Evolutionary conservation across 53 echinoderm and acorn worm genomes (phyloP).

Genomic region (Actinopyga echinites): DNA sequence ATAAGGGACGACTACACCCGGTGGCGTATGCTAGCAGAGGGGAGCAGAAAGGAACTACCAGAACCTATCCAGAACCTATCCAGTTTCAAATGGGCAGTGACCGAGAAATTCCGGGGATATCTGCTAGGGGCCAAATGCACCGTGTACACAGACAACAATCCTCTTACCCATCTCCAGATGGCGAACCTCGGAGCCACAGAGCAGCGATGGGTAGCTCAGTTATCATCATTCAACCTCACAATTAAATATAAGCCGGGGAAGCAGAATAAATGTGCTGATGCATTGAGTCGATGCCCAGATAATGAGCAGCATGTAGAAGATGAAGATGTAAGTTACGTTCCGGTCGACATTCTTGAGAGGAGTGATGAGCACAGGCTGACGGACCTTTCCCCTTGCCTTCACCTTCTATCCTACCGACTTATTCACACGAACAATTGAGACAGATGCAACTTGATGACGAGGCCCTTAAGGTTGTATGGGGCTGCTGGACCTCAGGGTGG

Average conservation of each 20-base stretch:
- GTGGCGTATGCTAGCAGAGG: constrained; percentile 45
- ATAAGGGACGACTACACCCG: constrained; percentile 33
- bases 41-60: constrained; percentile 44
- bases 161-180: constrained; percentile 37
- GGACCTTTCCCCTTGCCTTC: neutral
- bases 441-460: constrained; percentile 44
- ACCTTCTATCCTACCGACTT: constrained; percentile 34
- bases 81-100: neutral
- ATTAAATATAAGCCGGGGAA: constrained; percentile 47
- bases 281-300: constrained; percentile 41
- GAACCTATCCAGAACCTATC: constrained; percentile 24
- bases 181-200: constrained; percentile 59
- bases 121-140: neutral
- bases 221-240: constrained; percentile 45
- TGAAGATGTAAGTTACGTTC: too few species aligned
- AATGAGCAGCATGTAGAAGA: neutral
- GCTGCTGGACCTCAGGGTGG: neutral
- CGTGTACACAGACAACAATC: constrained; percentile 53
- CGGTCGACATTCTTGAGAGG: neutral
- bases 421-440: constrained; percentile 23
- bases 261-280: constrained; percentile 62
- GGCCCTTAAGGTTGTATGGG: constrained; percentile 15
- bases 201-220: constrained; percentile 49
- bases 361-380: neutral
- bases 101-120: constrained; percentile 49